Evolutionary conservation across 1,140 invertebrate species (phyloP).

Genomic region (Euglossa dilemma): DNA sequence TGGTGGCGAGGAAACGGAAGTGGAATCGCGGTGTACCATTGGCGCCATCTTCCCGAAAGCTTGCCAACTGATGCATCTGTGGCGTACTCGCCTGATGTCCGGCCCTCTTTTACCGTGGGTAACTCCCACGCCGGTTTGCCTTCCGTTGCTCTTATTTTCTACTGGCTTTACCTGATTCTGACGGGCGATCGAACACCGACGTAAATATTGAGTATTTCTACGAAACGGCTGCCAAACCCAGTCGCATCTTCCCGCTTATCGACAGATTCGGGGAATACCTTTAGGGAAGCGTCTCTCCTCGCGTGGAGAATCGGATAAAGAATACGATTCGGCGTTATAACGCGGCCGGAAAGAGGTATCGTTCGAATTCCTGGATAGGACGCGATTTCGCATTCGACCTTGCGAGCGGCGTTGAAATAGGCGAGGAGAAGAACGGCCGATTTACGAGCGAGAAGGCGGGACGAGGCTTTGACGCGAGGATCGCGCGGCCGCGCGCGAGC

Average conservation of each 20-base stretch:
- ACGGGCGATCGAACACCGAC: constrained; percentile 68
- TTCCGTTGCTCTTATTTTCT: constrained; percentile 69
- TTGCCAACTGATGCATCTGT: constrained; percentile 50
- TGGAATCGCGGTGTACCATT: constrained; percentile 37
- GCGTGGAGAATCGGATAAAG: constrained; percentile 33
- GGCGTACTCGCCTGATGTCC: constrained; percentile 54
- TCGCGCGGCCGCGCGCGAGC: background rate
- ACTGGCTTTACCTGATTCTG: constrained; percentile 65
- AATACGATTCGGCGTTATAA: constrained; percentile 57
- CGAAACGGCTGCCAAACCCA: constrained; percentile 66
- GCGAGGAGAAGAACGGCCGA: background rate
- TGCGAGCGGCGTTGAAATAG: background rate
- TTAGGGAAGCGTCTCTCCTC: constrained; percentile 46
- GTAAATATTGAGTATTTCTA: constrained; percentile 69
- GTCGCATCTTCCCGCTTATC: constrained; percentile 64
- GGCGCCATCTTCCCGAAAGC: constrained; percentile 68
- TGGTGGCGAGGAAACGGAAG: constrained; percentile 28
- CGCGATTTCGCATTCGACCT: constrained; percentile 3
- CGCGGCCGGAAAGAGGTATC: background rate
- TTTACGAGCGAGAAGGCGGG: background rate
- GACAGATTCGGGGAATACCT: constrained; percentile 58
- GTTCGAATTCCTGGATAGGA: background rate
- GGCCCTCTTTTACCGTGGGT: constrained; percentile 62
- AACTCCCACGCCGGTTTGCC: constrained; percentile 66
- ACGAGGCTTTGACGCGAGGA: background rate